Conservation (phyloP, 2,797 vertebrate species). For the Betta splendens region DNA sequence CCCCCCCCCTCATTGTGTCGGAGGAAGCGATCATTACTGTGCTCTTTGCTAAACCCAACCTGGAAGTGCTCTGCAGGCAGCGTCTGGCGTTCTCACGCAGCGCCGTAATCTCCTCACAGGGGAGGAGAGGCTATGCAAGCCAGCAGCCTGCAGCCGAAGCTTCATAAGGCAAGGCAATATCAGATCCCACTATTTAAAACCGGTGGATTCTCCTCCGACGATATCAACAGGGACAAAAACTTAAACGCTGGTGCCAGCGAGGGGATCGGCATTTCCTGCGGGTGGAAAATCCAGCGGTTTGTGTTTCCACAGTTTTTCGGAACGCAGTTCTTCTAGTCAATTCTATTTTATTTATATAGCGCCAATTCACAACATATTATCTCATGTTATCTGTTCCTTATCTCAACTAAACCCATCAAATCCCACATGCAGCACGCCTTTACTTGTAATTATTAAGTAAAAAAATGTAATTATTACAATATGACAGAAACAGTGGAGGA, state of each 20-base stretch:
- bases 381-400: no score
- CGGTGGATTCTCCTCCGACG: slow-evolving; percentile 29
- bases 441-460: no score
- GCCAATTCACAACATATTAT: no score
- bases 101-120: slow-evolving; percentile 55
- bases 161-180: slow-evolving; percentile 37
- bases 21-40: slow-evolving; percentile 45
- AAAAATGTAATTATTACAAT: no score
- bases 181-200: slow-evolving; percentile 40
- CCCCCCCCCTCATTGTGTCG: slow-evolving; percentile 26
- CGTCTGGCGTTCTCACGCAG: slow-evolving; percentile 43
- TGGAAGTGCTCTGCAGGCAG: slow-evolving; percentile 50
- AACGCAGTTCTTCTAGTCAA: no score
- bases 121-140: slow-evolving; percentile 52
- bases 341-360: no score
- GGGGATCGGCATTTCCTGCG: slow-evolving; percentile 9
- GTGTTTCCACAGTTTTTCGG: slow-evolving; percentile 18
- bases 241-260: slow-evolving; percentile 14
- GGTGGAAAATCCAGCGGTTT: slow-evolving; percentile 21
- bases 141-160: slow-evolving; percentile 49
- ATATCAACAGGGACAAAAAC: slow-evolving; percentile 28
- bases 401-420: no score
- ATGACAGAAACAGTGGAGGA: no score
- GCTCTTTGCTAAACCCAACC: slow-evolving; percentile 30
- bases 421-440: no score